Base-by-base conservation (phyloP, 2,797 vertebrate genomes). In the Bovichtus variegatus region DNA sequence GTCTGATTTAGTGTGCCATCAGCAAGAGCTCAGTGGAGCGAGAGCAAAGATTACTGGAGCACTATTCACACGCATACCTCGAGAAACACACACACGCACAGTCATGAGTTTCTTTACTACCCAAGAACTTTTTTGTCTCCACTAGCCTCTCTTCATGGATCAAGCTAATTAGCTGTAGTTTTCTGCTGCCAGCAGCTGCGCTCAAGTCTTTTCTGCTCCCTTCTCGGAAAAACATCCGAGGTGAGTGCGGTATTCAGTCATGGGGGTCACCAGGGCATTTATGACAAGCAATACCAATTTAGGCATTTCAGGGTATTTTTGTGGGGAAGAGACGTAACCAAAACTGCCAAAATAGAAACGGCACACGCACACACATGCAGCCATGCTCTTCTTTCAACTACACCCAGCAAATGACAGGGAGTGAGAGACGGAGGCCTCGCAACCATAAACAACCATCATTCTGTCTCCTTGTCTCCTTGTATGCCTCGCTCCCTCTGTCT, bases 391-490 rank as follows among this genome's bases (percentile, higher is more conserved):
- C 84, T 87, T 86, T 88, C 51, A 90, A 80, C 78, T 86, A 71
- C 87, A 90, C 89, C 86, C 91, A 83, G 74, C 59, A 92, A 94
- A 94, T 94, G 81, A 94, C 91, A 94, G 93, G 90, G 93, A 85
- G 53, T 12, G 64, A 73, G 81, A 78, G 77, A 78, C 36, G 50
- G 68, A 88, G 83, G 70, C 84, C 73, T 43, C n/a, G 77, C 67
- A 74, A 69, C 87, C 83, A 75, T 92, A 91, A 92, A 91, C 91
- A 92, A 58, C 81, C 74, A 73, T 90, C 83, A 69, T 58, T 75
- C 78, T 58, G 38, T 47, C 12, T 49, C 85, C 93, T 86, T 91
- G 86, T 91, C 79, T 88, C 66, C 44, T 62, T 67, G 51, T 55
- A 19, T 47, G 74, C 84, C 65, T 80, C 50, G 31, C 77, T 81